Conservation (phyloP, 2,888 invertebrate species). For the Napeogenes inachia region DNA sequence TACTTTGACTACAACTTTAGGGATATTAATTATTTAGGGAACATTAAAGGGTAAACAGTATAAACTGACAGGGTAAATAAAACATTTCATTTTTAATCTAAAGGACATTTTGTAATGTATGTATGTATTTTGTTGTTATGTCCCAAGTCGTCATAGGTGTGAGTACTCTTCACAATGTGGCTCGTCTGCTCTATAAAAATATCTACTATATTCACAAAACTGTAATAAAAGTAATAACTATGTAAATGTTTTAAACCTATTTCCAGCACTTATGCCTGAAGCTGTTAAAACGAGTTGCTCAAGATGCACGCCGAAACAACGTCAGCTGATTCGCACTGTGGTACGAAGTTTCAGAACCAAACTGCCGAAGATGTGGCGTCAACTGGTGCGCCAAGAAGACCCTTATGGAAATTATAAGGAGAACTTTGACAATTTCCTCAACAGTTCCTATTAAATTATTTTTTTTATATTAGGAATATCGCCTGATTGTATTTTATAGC, state of each 20-base stretch:
- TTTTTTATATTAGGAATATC: background rate
- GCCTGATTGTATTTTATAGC: background rate
- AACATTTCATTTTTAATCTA: too few species aligned
- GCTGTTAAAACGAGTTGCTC: slow-evolving; percentile 20
- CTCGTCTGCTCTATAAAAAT: too few species aligned
- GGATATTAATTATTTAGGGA: too few species aligned
- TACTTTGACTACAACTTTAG: too few species aligned
- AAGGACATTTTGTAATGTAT: too few species aligned
- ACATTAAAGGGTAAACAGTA: too few species aligned
- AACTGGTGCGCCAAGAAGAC: slow-evolving; percentile 15
- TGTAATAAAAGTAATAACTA: too few species aligned
- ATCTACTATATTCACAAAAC: too few species aligned
- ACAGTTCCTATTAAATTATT: slow-evolving; percentile 7
- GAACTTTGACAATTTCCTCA: slow-evolving; percentile 9
- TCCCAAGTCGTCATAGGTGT: too few species aligned
- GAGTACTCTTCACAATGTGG: too few species aligned
- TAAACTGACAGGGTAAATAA: too few species aligned
- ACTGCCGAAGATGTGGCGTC: slow-evolving; percentile 9
- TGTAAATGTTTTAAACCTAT: background rate
- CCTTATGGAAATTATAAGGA: slow-evolving; percentile 13
- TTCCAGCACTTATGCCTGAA: slow-evolving; percentile 22
- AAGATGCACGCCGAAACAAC: slow-evolving; percentile 21
- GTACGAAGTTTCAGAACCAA: slow-evolving; percentile 2
- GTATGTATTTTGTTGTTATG: too few species aligned
- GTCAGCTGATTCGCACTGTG: slow-evolving; percentile 11